These are phyloP conservation scores for Polyommatus iphigenia DNA, from an alignment of 2,888 invertebrate species.

Conservation along the genomic window DNA sequence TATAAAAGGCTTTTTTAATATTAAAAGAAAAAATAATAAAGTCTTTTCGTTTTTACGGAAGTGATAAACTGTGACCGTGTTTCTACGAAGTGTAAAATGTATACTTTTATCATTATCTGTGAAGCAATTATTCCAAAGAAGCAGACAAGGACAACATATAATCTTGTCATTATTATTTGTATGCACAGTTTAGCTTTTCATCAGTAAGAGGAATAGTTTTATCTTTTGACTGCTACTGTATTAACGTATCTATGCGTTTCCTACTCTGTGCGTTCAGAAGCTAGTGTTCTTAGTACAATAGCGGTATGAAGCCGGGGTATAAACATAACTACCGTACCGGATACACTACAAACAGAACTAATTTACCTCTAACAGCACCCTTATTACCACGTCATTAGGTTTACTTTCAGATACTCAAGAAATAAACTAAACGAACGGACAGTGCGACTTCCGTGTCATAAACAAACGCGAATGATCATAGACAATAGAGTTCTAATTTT, in stretches of 20 bases:
- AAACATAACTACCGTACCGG: conserved; percentile 48
- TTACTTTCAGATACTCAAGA: neutral
- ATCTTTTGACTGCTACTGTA: neutral
- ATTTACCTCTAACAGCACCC: neutral
- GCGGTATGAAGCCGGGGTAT: conserved; percentile 48
- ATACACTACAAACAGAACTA: conserved; percentile 39
- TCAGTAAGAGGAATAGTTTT: no score
- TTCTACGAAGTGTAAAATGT: no score
- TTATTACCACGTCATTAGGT: neutral
- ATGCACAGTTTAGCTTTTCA: no score
- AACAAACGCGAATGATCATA: conserved; percentile 14
- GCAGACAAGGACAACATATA: no score
- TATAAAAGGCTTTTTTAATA: no score
- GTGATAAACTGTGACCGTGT: no score
- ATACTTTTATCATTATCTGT: no score
- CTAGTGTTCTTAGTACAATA: conserved; percentile 61
- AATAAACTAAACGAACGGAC: neutral
- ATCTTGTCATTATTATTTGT: no score
- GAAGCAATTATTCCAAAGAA: no score
- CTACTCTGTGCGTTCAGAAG: conserved; percentile 50
- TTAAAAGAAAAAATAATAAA: neutral
- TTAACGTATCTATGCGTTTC: neutral
- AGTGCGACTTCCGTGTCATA: conserved; percentile 16
- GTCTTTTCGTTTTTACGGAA: neutral
- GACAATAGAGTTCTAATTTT: conserved; percentile 12